Conservation (phyloP, 2,113 vertebrate genomes). For the Hystrix brachyura region DNA sequence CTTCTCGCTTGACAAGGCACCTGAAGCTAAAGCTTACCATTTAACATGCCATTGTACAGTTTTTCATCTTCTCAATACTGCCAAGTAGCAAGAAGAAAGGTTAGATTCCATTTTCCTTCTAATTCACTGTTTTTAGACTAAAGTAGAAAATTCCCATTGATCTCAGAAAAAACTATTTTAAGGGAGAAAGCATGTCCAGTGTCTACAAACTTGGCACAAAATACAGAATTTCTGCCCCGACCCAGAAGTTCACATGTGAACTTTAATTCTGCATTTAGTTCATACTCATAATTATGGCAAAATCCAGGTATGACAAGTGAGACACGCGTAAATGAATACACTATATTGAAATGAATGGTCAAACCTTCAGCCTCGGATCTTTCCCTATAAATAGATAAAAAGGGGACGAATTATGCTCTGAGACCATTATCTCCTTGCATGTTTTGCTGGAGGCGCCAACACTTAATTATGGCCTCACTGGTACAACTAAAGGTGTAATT, state of each 20-base stretch:
- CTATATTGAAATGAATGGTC: constrained; percentile 67
- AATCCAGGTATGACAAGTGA: constrained; percentile 32
- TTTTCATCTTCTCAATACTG: neutral
- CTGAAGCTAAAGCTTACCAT: neutral
- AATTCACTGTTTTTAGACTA: constrained; percentile 51
- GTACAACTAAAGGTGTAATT: constrained; percentile 71
- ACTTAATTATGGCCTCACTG: constrained; percentile 77
- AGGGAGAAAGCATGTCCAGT: constrained; percentile 37
- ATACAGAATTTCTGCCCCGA: constrained; percentile 26
- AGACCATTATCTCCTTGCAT: constrained; percentile 70
- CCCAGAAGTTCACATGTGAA: constrained; percentile 46
- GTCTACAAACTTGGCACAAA: constrained; percentile 53
- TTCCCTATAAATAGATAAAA: constrained; percentile 81
- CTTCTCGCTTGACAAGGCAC: neutral
- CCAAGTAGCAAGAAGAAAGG: constrained; percentile 17
- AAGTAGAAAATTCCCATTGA: constrained; percentile 47
- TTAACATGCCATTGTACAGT: neutral
- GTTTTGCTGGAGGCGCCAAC: constrained; percentile 61
- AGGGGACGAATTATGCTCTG: constrained; percentile 67
- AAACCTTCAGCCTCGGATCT: constrained; percentile 56
- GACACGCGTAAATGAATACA: constrained; percentile 56
- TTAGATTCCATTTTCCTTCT: constrained; percentile 37
- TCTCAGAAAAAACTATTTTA: constrained; percentile 72
- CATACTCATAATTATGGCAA: constrained; percentile 71
- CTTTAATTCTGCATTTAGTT: constrained; percentile 73